These are phyloP conservation scores for Gymnopithys bicolor DNA, from an alignment of 2,797 vertebrate genomes.

Conservation along the genomic window DNA sequence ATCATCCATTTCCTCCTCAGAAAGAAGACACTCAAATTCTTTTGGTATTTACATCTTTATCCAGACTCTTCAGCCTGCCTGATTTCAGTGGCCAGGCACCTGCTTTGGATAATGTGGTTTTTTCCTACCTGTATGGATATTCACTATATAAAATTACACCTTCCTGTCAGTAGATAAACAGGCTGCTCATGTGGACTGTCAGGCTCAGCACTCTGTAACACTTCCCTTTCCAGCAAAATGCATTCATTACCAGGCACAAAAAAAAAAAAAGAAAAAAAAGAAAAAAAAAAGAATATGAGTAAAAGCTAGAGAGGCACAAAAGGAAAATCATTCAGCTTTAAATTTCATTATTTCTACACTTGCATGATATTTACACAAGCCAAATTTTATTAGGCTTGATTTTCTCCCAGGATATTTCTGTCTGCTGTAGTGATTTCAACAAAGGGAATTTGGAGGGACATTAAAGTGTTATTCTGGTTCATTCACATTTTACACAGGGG, in stretches of 20 bases:
- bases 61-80: neutral
- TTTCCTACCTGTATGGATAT: neutral
- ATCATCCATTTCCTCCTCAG: neutral
- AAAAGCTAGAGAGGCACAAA: neutral
- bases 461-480: neutral
- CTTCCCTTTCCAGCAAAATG: neutral
- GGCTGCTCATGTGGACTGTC: neutral
- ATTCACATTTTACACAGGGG: neutral
- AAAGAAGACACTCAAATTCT: neutral
- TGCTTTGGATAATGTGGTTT: neutral
- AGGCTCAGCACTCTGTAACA: neutral
- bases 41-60: neutral
- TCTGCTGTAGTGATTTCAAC: neutral
- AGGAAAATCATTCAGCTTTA: neutral
- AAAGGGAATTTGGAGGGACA: neutral
- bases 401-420: neutral
- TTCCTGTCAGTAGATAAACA: neutral
- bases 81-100: neutral
- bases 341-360: neutral
- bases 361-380: neutral
- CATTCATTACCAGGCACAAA: neutral
- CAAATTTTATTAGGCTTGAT: neutral
- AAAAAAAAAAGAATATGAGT: neutral
- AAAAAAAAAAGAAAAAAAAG: neutral
- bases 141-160: neutral